Conservation (phyloP, 2,888 invertebrate genomes). For the Galeruca laticollis region DNA sequence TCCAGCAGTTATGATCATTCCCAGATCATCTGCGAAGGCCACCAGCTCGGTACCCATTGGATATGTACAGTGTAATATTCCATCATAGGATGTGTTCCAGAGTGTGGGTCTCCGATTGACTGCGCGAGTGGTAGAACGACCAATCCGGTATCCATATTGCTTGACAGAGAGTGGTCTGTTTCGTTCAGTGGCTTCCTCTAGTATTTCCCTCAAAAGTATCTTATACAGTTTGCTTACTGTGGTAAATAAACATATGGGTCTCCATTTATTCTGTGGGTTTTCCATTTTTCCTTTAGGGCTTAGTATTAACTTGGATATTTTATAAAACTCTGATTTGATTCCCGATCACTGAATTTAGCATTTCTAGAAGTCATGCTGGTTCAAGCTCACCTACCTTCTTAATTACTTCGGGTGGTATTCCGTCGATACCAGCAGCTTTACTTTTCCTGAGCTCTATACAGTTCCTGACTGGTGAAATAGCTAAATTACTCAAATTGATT, state of each 20-base stretch:
- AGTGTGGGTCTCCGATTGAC: slow-evolving; percentile 12
- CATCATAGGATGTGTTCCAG: slow-evolving; percentile 17
- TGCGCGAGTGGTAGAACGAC: neutral
- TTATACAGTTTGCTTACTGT: slow-evolving; percentile 21
- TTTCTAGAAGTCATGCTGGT: neutral
- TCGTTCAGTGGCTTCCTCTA: slow-evolving; percentile 16
- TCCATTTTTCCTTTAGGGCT: slow-evolving; percentile 17
- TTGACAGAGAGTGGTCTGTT: slow-evolving; percentile 8
- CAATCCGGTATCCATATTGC: slow-evolving; percentile 16
- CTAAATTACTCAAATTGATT: too few species aligned
- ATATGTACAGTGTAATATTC: neutral
- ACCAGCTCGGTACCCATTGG: slow-evolving; percentile 7
- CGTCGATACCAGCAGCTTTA: neutral
- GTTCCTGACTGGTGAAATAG: too few species aligned
- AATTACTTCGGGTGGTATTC: neutral
- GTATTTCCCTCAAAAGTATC: slow-evolving; percentile 9
- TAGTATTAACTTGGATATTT: slow-evolving; percentile 3
- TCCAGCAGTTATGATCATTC: neutral
- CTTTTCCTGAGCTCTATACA: neutral
- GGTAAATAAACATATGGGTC: slow-evolving; percentile 14
- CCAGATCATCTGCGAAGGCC: slow-evolving; percentile 19
- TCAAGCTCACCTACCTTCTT: neutral
- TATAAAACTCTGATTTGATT: slow-evolving; percentile 6
- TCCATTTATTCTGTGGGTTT: slow-evolving; percentile 3
- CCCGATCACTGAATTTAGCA: neutral